Base-by-base conservation (phyloP, 2,797 vertebrate species). In the Danio albolineatus region DNA sequence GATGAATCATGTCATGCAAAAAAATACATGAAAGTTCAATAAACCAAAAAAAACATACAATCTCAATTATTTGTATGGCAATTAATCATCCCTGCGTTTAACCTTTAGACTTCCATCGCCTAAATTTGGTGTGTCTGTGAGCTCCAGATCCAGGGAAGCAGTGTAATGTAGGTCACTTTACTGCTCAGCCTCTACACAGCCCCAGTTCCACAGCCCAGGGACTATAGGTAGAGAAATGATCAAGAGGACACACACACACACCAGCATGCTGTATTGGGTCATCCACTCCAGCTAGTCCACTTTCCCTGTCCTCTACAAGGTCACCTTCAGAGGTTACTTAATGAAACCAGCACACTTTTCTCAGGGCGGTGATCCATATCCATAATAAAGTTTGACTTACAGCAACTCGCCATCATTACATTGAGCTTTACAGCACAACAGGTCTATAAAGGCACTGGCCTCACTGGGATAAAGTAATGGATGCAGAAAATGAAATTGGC, bases 101-200 rank as follows among this genome's bases (percentile, higher is more conserved):
- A 28, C 54, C 70, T 46, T 73, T 59, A 16, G 5, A 19, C 54
- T 73, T 43, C 53, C 39, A 44, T 7, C 13, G 39, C 8, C 53
- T 53, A 41, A 66, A 59, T 49, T 81, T 21, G 62, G 61, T 41
- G 48, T 57, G 74, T 78, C 49, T 75, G 80, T 78, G 56, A 82
- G 79, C 67, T 79, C 66, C 61, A 83, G 76, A 84, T 83, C 62
- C 73, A 80, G 73, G 75, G 57, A 59, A 76, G 82, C 36, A 7
- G 72, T 53, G 70, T 78, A 87, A 88, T 84, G 69, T 87, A 85
- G 87, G 86, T 83, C 86, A 85, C 66, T 61, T 78, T 39, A 57
- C 76, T 79, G 67, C 76, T 77, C 64, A 79, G 79, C 59, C 62
- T 82, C 72, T 76, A 79, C 61, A 39, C 75, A 87, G 87, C 76